Conservation (phyloP, 2,113 vertebrate species). For the Vidua chalybeata region DNA sequence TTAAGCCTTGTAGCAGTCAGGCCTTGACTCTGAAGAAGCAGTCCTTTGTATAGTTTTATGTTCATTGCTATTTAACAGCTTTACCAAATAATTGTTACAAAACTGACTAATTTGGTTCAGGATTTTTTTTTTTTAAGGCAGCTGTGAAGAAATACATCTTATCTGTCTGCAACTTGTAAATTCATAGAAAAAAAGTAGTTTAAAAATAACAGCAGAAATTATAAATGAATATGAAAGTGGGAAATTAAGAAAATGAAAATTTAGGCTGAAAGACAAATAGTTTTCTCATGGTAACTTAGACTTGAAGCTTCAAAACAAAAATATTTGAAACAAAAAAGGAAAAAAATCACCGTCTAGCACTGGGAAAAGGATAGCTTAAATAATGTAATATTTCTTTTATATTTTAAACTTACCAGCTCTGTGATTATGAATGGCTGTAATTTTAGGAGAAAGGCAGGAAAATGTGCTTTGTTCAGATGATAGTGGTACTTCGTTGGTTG, state of each 20-base stretch:
- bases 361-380: not conserved
- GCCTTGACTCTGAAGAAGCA: not conserved
- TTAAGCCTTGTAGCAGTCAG: not conserved
- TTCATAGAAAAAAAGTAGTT: not conserved
- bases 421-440: conserved; percentile 13
- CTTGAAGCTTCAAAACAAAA: not conserved
- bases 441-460: conserved; percentile 16
- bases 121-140: not conserved
- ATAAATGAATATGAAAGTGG: not conserved
- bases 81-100: not conserved
- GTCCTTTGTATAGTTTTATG: not conserved
- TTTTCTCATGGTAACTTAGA: not conserved
- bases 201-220: not conserved
- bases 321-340: not conserved
- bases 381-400: conserved; percentile 14
- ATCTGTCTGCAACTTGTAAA: not conserved
- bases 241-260: not conserved
- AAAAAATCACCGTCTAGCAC: not conserved
- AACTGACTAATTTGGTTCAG: not conserved
- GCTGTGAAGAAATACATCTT: not conserved
- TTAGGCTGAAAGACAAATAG: not conserved
- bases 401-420: not conserved
- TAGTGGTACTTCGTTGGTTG: not conserved
- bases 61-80: not conserved
- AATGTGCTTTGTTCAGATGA: not conserved